Evolutionary conservation across 2,888 invertebrate species (phyloP), one percentile per base, ranked within the genome.

Genomic region (Torymus auratus): DNA sequence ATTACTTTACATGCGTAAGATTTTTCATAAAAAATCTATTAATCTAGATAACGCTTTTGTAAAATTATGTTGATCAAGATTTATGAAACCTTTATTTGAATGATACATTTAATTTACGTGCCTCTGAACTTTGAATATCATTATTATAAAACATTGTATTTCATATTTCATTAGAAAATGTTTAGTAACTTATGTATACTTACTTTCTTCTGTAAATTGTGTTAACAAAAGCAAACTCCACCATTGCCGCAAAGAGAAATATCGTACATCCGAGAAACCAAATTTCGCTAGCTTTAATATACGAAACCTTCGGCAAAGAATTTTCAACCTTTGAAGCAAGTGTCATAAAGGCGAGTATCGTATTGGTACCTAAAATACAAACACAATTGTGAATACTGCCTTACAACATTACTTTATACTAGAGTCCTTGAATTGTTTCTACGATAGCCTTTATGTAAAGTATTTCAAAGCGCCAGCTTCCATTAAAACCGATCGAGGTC

Each of bases 211-310:
- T 93, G 94, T 96, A 97, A 88, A 97, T 96, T 10, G 96, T 96
- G 88, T 97, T 97, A 62, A 97, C 97, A 87, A 97, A 97, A 5
- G 97, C 96, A 87, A 97, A 97, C 89, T 97, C 96, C 0, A 96
- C 95, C 88, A 97, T 93, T 13, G 96, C 96, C 17, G 95, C 95
- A 90, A 97, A 96, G 84, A 97, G 96, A 87, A 97, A 96, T 64
- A 95, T 94, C 1, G 95, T 95, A 87, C 96, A 96, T 5, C 95
- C 96, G 75, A 97, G 91, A 90, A 97, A 97, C 96, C 97, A 97
- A 82, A 97, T 95, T 91, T 97, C 97, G 83, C 96, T 96, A 2
- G 96, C 96, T 91, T 97, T 97, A 82, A 97, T 96, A 87, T 97
- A 97, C 2, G 96, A 96, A 23, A 97, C 97, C 91, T 97, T 97